Percentiles rank a stretch among this genome's conserved stretches.
Evolutionary conservation across 2,797 vertebrate species (phyloP).

Genomic region (Thalassophryne amazonica): DNA sequence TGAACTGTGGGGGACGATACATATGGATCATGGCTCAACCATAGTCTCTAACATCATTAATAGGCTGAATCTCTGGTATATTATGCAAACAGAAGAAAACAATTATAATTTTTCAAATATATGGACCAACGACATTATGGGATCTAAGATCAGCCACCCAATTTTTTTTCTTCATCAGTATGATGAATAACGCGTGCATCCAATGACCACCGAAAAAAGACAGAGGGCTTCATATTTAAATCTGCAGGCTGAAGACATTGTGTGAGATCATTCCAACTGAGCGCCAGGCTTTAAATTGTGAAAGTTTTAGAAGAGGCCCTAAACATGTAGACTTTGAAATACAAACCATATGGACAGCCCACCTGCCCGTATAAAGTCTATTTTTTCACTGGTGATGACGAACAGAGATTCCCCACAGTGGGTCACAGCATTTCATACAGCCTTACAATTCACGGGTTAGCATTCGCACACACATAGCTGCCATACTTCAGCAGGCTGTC

Average conservation of each 20-base stretch:
- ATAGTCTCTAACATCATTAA: too few relatives aligned
- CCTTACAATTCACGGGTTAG: conserved; percentile 52
- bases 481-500: conserved; percentile 52
- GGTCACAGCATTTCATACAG: conserved; percentile 54
- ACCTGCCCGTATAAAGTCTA: conserved; percentile 4
- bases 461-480: conserved; percentile 49
- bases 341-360: conserved; percentile 9
- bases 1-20: too few relatives aligned
- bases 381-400: conserved; percentile 39
- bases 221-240: neutral
- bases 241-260: neutral
- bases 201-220: too few relatives aligned
- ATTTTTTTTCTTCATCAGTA: too few relatives aligned
- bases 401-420: conserved; percentile 74
- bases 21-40: too few relatives aligned
- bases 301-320: conserved; percentile 21
- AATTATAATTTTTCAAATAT: too few relatives aligned
- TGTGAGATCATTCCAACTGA: neutral
- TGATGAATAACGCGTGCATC: too few relatives aligned
- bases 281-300: neutral
- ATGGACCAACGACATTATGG: too few relatives aligned
- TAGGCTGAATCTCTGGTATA: too few relatives aligned
- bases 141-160: too few relatives aligned
- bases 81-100: too few relatives aligned
- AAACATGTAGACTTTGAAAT: conserved; percentile 20